Conservation (phyloP, 2,888 invertebrate species). For the Microchrysa polita region DNA sequence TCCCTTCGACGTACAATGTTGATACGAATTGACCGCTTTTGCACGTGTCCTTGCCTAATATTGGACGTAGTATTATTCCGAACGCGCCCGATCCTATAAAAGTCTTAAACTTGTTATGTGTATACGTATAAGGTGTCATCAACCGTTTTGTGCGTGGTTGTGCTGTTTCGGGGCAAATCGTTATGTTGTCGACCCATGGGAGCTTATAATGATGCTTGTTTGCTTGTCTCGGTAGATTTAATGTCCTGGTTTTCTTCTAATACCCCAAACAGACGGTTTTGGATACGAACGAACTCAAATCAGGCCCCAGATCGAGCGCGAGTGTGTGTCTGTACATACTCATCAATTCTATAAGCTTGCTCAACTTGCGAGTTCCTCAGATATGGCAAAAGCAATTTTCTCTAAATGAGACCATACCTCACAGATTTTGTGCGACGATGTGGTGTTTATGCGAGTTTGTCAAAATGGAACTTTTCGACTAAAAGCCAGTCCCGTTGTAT, state of each 20-base stretch:
- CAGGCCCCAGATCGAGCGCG: no score
- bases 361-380: background rate
- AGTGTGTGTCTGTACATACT: no score
- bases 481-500: conserved; percentile 22
- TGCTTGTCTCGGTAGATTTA: background rate
- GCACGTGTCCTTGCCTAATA: conserved; percentile 19
- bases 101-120: conserved; percentile 8
- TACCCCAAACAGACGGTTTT: conserved; percentile 7
- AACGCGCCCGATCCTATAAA: background rate
- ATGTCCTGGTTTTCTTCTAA: conserved; percentile 10
- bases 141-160: background rate
- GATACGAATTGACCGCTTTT: conserved; percentile 23
- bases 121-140: conserved; percentile 3
- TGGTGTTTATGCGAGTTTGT: conserved; percentile 37
- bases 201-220: conserved; percentile 25
- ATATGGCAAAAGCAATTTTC: conserved; percentile 31
- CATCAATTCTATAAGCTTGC: background rate
- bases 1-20: conserved; percentile 12
- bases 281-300: background rate
- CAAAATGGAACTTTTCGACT: conserved; percentile 1
- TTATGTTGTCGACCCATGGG: background rate
- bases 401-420: conserved; percentile 33
- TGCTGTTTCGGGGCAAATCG: conserved; percentile 8
- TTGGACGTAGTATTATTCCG: no score
- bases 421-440: conserved; percentile 11